These are phyloP conservation scores for Polymixis lichenea DNA, from an alignment of 2,888 invertebrate genomes.

Conservation along the genomic window DNA sequence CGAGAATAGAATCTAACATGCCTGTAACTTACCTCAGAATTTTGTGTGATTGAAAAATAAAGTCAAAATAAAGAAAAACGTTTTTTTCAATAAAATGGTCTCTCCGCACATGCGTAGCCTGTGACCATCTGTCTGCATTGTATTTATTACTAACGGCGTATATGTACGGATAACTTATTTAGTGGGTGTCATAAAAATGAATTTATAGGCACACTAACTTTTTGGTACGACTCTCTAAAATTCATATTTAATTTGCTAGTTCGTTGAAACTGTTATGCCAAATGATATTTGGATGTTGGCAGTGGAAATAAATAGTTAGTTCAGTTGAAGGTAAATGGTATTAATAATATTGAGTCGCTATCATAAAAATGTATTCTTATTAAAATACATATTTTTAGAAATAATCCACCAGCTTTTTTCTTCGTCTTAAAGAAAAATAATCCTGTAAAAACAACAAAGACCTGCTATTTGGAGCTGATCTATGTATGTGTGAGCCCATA, in stretches of 20 bases:
- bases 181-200: conserved; percentile 66
- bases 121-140: conserved; percentile 61
- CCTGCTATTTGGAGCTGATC: conserved; percentile 43
- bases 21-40: background rate
- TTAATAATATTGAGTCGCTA: conserved; percentile 1
- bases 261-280: conserved; percentile 44
- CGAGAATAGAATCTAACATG: too few species aligned
- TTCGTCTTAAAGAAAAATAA: conserved; percentile 3
- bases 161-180: conserved; percentile 66
- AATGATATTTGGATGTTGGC: conserved; percentile 41
- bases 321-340: conserved; percentile 2
- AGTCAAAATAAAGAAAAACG: conserved; percentile 3
- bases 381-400: background rate
- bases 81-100: conserved; percentile 31
- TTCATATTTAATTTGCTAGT: conserved; percentile 55
- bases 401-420: background rate
- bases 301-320: conserved; percentile 25
- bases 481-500: conserved; percentile 36
- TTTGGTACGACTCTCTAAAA: conserved; percentile 58
- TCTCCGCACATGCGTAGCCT: conserved; percentile 30
- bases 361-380: background rate
- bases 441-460: conserved; percentile 24
- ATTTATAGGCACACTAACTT: conserved; percentile 66
- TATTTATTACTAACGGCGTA: conserved; percentile 61
- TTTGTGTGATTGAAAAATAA: conserved; percentile 1